Conservation (phyloP, 2,888 invertebrate species). For the Choreutis nemorana region DNA sequence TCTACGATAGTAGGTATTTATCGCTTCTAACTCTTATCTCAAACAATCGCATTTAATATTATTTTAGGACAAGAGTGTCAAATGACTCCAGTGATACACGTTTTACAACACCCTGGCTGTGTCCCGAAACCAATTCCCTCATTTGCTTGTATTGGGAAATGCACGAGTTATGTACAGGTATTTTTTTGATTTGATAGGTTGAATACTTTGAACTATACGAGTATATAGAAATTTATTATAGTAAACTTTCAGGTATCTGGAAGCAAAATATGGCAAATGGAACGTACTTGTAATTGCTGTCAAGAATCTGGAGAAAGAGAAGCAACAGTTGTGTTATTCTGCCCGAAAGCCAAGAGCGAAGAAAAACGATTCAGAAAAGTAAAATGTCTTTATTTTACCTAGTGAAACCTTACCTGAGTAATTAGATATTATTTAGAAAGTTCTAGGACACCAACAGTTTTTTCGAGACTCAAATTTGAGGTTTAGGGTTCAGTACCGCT, state of each 20-base stretch:
- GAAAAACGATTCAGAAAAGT: constrained; percentile 88
- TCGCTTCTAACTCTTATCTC: neutral
- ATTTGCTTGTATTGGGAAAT: constrained; percentile 90
- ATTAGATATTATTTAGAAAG: neutral
- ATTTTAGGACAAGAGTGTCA: constrained; percentile 79
- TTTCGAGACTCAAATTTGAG: neutral
- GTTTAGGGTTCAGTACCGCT: neutral
- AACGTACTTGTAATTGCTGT: constrained; percentile 94
- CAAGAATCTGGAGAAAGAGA: constrained; percentile 93
- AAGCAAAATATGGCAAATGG: constrained; percentile 96
- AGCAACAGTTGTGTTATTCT: constrained; percentile 86
- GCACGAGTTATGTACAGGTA: constrained; percentile 92
- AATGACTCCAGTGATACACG: constrained; percentile 91
- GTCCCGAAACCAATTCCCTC: constrained; percentile 93
- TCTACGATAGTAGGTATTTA: neutral
- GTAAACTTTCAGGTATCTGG: constrained; percentile 78
- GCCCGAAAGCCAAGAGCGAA: constrained; percentile 88
- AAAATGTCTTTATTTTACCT: constrained; percentile 8
- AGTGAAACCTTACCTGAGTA: neutral
- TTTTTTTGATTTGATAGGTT: too few species aligned
- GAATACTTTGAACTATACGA: neutral
- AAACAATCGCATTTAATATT: constrained; percentile 3
- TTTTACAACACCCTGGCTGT: constrained; percentile 90
- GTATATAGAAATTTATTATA: neutral
- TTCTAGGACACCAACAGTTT: neutral